These are phyloP conservation scores for Chaenodraco wilsoni DNA, from an alignment of 2,797 vertebrate genomes.

Conservation along the genomic window DNA sequence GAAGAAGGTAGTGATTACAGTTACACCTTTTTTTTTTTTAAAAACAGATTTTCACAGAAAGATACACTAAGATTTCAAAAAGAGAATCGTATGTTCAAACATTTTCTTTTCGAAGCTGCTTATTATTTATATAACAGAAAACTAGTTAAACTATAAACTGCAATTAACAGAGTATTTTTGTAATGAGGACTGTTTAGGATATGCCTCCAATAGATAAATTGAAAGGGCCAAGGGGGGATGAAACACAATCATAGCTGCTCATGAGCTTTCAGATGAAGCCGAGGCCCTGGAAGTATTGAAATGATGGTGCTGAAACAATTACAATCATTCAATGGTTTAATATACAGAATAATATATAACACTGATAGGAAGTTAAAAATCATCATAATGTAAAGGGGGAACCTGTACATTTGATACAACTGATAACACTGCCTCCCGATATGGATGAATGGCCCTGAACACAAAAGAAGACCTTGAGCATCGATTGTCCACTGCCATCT, in stretches of 20 bases:
- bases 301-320: background rate
- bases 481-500: background rate
- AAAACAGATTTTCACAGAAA: background rate
- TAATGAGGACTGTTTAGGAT: conserved; percentile 1
- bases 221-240: conserved; percentile 4
- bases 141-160: no score
- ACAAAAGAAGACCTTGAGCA: background rate
- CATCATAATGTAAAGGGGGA: background rate
- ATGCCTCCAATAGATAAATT: conserved; percentile 7
- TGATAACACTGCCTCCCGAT: no score
- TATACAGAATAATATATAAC: background rate
- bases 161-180: no score
- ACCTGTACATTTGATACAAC: background rate
- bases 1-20: background rate
- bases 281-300: background rate
- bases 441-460: no score
- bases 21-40: background rate
- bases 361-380: background rate
- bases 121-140: conserved; percentile 1
- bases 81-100: background rate
- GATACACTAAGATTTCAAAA: background rate
- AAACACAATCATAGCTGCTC: conserved; percentile 5
- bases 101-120: background rate
- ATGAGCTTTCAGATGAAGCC: background rate
- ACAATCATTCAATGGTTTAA: no score